Percentiles rank a stretch among this genome's conserved stretches.
Conservation (phyloP, 2,113 vertebrate genomes). For the Cyanistes caeruleus region DNA sequence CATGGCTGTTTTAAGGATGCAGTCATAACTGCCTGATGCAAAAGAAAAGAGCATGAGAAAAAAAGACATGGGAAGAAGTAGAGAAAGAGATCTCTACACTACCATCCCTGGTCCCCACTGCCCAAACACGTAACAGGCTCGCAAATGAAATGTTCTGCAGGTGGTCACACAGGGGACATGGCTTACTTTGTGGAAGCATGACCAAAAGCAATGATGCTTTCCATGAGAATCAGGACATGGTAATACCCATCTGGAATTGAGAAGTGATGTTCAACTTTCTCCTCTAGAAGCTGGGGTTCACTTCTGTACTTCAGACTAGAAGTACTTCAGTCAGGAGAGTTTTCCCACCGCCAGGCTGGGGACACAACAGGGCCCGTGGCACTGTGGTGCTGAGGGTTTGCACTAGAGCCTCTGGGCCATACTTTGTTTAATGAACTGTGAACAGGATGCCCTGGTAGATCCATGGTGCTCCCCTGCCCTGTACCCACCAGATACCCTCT, state of each 20-base stretch:
- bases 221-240: neutral
- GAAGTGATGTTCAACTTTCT: neutral
- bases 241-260: neutral
- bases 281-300: neutral
- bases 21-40: neutral
- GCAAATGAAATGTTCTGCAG: neutral
- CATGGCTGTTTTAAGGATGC: neutral
- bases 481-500: neutral
- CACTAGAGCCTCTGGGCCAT: neutral
- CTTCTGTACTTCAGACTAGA: neutral
- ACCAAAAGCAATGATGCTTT: neutral
- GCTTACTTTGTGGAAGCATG: neutral
- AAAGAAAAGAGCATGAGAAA: neutral
- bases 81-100: neutral
- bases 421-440: neutral
- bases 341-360: neutral
- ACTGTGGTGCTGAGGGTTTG: neutral
- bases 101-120: neutral
- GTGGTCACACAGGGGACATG: neutral
- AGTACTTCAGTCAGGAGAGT: rapidly evolving
- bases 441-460: neutral
- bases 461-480: neutral
- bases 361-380: neutral
- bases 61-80: neutral
- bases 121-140: neutral